A percentile compares a stretch with the other conserved stretches of the same genome.
Evolutionary conservation across 2,888 invertebrate genomes (phyloP).

Genomic region (Uropetala carovei): DNA sequence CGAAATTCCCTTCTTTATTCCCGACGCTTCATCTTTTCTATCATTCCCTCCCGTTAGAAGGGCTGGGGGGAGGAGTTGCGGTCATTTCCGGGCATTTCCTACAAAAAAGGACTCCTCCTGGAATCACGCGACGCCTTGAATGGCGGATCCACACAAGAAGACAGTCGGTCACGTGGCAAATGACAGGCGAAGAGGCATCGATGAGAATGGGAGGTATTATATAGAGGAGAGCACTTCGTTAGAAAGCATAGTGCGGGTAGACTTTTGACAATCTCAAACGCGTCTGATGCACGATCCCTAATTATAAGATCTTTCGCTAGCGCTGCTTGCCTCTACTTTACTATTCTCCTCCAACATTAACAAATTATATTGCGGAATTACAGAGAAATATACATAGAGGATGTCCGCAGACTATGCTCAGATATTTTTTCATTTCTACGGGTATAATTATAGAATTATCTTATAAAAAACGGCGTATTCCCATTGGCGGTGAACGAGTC

Average conservation of each 20-base stretch:
- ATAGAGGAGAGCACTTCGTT: neutral
- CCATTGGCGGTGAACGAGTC: too few relatives aligned
- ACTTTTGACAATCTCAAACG: slow-evolving; percentile 22
- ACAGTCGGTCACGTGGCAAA: slow-evolving; percentile 38
- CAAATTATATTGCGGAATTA: too few relatives aligned
- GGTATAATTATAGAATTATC: too few relatives aligned
- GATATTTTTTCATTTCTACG: too few relatives aligned
- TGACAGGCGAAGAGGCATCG: slow-evolving; percentile 37
- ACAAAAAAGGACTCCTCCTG: neutral
- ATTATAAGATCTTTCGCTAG: neutral
- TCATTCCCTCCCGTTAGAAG: neutral
- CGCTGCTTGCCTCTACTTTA: neutral
- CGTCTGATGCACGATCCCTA: neutral
- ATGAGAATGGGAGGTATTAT: neutral
- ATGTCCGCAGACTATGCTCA: too few relatives aligned
- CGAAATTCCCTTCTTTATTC: slow-evolving; percentile 26
- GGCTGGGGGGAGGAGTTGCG: neutral
- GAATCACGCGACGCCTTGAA: slow-evolving; percentile 45
- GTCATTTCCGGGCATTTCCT: neutral
- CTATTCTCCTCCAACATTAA: neutral
- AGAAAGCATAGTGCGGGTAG: slow-evolving; percentile 36
- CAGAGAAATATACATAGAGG: too few relatives aligned
- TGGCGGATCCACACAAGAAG: slow-evolving; percentile 38
- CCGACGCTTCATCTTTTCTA: neutral
- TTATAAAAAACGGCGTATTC: too few relatives aligned